Base-by-base conservation (phyloP, 2,797 vertebrate species). In the Ficedula albicollis region DNA sequence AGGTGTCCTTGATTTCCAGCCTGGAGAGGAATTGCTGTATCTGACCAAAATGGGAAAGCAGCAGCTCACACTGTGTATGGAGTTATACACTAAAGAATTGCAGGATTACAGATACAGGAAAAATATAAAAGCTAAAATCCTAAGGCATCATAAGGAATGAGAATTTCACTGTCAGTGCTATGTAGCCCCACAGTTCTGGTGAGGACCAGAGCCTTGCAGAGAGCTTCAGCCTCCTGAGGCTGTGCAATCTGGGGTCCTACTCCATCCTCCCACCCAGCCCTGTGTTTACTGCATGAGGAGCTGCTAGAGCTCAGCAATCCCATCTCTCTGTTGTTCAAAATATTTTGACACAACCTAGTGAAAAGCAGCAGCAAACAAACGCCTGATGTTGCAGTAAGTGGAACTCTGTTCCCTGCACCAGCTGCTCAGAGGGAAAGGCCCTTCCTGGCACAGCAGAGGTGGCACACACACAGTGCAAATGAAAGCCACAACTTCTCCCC, bases 61-160 rank as follows among this genome's bases (percentile, higher is more conserved):
- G 48, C 11, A 34, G 32, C 19, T 34, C 3, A 15, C 25, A 18
- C 32, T 34, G 7, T 7, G 0, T 23, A 1, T 18, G 32, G 38
- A 52, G 26, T 54, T 54, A 43, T 1, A 19, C 26, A 15, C 20
- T 54, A 15, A 64, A 77, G 59, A 44, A 44, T 11, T 23, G 5
- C 19, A 41, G 46, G 8, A 23, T 19, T 36, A 44, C 26, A 44
- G 12, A 64, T 36, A 23, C 1, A 63, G 30, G 20, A 25, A 11
- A 52, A 54, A 30, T 6, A 25, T 2, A 44, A 30, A 63, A 43
- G 20, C 12, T 34, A 9, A 43, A 52, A 30, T 30, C 38, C 26
- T 29, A 43, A 63, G 16, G 16, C 26, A 54, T 30, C 38, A 36
- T 54, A 44, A 34, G 15, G 16, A 41, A 52, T 27, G 8, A 82